These are phyloP conservation scores for Folsomia manolachei DNA, from an alignment of 2,888 invertebrate genomes.

Conservation along the genomic window DNA sequence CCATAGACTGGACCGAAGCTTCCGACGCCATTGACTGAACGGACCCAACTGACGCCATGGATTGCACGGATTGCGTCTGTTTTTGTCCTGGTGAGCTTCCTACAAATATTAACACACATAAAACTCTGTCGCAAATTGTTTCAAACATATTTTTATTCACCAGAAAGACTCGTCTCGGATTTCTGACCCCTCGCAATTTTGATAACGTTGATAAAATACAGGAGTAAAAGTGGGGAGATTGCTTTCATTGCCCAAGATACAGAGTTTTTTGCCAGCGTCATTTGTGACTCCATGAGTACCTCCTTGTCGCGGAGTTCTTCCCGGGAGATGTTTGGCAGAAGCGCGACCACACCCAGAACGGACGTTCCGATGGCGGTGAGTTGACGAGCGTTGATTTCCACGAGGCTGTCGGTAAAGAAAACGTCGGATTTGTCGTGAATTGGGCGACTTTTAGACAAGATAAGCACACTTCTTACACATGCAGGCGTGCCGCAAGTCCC, in stretches of 20 bases:
- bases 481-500: slow-evolving; percentile 8
- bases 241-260: slow-evolving; percentile 37
- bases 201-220: slow-evolving; percentile 20
- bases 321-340: not conserved
- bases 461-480: slow-evolving; percentile 13
- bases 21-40: no score
- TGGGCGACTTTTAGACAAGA: not conserved
- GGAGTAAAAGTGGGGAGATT: slow-evolving; percentile 29
- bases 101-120: no score
- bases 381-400: slow-evolving; percentile 8
- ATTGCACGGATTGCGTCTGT: not conserved
- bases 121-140: no score
- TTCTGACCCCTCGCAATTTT: not conserved
- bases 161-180: not conserved
- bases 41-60: not conserved
- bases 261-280: slow-evolving; percentile 35
- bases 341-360: not conserved
- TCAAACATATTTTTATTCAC: not conserved
- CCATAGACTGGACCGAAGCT: no score
- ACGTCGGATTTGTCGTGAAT: no score
- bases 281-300: not conserved
- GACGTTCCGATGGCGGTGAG: slow-evolving; percentile 18
- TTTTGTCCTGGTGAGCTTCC: no score
- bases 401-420: no score
- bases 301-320: not conserved